Evolutionary conservation across 2,113 vertebrate genomes (phyloP).

Genomic region (Galemys pyrenaicus): DNA sequence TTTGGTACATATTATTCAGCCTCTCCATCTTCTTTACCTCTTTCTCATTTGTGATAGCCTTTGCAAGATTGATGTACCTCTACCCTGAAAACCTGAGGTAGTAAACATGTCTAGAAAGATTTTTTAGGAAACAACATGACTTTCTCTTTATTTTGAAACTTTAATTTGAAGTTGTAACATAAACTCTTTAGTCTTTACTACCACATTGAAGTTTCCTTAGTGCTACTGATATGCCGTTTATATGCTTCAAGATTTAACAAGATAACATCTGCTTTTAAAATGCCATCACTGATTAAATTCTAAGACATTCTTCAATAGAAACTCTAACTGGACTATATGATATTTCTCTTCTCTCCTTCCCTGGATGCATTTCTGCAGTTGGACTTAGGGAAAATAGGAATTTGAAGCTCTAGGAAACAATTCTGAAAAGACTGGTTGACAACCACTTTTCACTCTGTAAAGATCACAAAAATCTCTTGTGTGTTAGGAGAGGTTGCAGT

Average conservation of each 20-base stretch:
- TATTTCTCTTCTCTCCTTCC: neutral
- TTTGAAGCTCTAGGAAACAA: neutral
- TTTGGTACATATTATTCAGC: neutral
- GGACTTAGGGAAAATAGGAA: neutral
- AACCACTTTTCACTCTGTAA: neutral
- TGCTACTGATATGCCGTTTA: neutral
- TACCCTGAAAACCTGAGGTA: neutral
- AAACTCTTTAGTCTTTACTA: neutral
- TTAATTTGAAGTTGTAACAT: neutral
- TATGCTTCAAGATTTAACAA: neutral
- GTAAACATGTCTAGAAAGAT: neutral
- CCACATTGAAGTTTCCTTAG: neutral
- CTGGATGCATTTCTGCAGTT: neutral
- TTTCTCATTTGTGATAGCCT: neutral
- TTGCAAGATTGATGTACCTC: neutral
- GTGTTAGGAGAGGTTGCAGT: constrained; percentile 36
- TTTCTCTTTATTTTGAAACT: neutral
- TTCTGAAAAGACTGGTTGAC: neutral
- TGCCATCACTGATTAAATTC: neutral
- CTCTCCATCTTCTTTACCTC: neutral
- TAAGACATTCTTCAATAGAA: neutral
- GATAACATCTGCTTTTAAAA: neutral
- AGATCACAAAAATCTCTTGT: constrained; percentile 28
- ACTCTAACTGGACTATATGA: neutral
- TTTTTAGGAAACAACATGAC: neutral